phyloP scores from a whole-genome alignment of 2,797 vertebrate genomes.

The Labroides dimidiatus region DNA sequence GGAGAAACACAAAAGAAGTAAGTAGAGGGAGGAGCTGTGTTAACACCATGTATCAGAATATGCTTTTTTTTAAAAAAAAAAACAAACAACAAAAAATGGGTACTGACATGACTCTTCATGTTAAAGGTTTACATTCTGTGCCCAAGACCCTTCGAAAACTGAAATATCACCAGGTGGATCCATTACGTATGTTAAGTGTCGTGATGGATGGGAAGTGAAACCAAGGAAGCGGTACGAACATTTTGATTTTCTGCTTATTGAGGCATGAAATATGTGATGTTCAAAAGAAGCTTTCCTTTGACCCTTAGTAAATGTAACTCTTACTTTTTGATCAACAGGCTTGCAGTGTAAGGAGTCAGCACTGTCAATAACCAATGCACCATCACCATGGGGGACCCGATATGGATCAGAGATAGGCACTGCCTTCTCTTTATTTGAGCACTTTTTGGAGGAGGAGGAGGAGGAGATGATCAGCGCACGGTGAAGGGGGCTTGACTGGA shows the following conservation, averaged over 20 bases:
- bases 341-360: conserved; percentile 71
- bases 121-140: conserved; percentile 91
- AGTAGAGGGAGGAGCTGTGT: conserved; percentile 43
- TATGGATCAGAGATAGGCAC: conserved; percentile 42
- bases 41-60: fast-evolving
- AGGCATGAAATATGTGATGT: background rate
- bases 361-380: conserved; percentile 57
- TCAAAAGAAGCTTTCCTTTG: background rate
- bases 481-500: conserved; percentile 34
- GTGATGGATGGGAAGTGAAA: conserved; percentile 90
- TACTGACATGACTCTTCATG: background rate
- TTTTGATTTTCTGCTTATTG: background rate
- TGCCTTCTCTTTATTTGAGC: conserved; percentile 66
- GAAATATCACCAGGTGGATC: conserved; percentile 89
- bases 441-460: conserved; percentile 67
- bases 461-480: conserved; percentile 27
- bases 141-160: conserved; percentile 80
- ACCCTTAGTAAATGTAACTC: background rate
- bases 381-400: conserved; percentile 65
- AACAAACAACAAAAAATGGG: background rate
- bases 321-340: conserved; percentile 59
- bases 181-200: conserved; percentile 90
- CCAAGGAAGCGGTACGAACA: conserved; percentile 85
- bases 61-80: no score
- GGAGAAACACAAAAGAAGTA: conserved; percentile 95